These are phyloP conservation scores for Carduelis carduelis DNA, from an alignment of 2,797 vertebrate species.

Conservation along the genomic window DNA sequence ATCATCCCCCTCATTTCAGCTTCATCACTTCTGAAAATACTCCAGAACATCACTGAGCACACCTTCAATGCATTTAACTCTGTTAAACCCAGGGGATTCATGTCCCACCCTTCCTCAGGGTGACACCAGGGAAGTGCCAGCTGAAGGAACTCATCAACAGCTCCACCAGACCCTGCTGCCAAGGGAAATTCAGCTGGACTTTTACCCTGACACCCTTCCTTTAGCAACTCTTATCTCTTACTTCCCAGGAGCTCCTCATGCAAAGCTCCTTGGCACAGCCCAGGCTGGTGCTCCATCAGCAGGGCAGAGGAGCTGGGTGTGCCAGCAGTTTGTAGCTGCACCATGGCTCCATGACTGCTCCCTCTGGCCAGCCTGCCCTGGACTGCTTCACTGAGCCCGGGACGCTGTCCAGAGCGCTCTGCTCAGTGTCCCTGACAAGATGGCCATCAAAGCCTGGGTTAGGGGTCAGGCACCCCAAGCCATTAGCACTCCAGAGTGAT, in stretches of 20 bases:
- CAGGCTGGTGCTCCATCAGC: neutral
- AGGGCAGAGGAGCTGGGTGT: neutral
- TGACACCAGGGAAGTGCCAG: neutral
- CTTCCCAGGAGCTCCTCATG: neutral
- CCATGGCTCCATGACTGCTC: neutral
- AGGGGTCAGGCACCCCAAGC: constrained; percentile 64
- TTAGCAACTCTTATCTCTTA: neutral
- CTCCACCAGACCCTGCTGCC: neutral
- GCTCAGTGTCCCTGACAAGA: constrained; percentile 66
- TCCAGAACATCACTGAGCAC: too few relatives aligned
- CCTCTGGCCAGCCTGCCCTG: constrained; percentile 17
- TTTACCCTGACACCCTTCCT: neutral
- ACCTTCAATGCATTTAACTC: too few relatives aligned
- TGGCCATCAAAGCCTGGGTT: constrained; percentile 61
- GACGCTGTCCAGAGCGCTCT: constrained; percentile 58
- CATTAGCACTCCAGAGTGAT: constrained; percentile 66
- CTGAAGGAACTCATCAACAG: constrained; percentile 9
- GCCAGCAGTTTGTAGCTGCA: neutral
- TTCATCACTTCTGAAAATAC: too few relatives aligned
- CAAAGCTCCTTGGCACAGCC: neutral
- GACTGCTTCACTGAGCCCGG: constrained; percentile 24
- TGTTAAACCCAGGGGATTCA: accelerated
- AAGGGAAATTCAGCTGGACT: neutral
- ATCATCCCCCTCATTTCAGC: too few relatives aligned
- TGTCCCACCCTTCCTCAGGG: neutral